A percentile compares a stretch with the other conserved stretches of the same genome.
phyloP scores from a whole-genome alignment of 2,888 invertebrate genomes.

The Anoplius nigerrimus region DNA sequence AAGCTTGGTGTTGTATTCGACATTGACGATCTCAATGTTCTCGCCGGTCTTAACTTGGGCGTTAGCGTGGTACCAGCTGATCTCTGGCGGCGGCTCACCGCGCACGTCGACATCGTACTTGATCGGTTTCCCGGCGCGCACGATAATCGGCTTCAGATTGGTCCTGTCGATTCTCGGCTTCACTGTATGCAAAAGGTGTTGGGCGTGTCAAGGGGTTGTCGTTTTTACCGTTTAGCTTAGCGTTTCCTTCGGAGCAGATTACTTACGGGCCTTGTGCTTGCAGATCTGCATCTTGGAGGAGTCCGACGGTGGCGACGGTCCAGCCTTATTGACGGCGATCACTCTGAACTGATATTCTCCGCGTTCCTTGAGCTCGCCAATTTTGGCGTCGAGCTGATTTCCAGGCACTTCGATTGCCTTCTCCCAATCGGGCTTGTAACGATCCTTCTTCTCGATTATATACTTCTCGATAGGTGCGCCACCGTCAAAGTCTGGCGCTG shows the following conservation, averaged over 20 bases:
- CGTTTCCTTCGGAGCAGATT: not conserved
- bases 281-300: conserved; percentile 92
- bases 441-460: conserved; percentile 93
- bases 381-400: conserved; percentile 83
- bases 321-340: conserved; percentile 95
- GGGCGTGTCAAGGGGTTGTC: not conserved
- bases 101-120: conserved; percentile 95
- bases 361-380: conserved; percentile 90
- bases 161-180: conserved; percentile 98
- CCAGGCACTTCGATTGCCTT: conserved; percentile 90
- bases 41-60: conserved; percentile 84
- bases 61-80: conserved; percentile 91
- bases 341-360: conserved; percentile 95
- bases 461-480: conserved; percentile 96
- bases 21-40: conserved; percentile 86
- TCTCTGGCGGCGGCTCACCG: conserved; percentile 96
- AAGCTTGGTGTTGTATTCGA: conserved; percentile 93
- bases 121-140: conserved; percentile 93
- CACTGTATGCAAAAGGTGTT: conserved; percentile 78
- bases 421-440: conserved; percentile 91
- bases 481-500: conserved; percentile 90
- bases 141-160: conserved; percentile 90
- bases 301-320: conserved; percentile 92
- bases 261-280: conserved; percentile 91
- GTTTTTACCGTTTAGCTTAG: conserved; percentile 12